Evolutionary conservation across 2,888 invertebrate species (phyloP).

Genomic region (Unio delphinus): DNA sequence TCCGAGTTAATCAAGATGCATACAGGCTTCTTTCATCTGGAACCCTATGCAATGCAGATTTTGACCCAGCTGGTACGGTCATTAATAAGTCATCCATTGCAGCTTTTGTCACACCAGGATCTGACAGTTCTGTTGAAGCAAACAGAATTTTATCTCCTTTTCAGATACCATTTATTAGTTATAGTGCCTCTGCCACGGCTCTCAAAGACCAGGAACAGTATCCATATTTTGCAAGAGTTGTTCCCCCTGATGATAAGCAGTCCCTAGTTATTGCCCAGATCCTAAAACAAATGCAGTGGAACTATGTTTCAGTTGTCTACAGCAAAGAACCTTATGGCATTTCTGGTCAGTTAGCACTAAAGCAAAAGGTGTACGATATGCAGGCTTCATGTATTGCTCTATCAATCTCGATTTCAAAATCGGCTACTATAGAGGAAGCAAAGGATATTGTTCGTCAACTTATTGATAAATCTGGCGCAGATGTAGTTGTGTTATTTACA

Average conservation of each 20-base stretch:
- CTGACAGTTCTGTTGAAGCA: slow-evolving; percentile 54
- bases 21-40: slow-evolving; percentile 63
- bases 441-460: slow-evolving; percentile 32
- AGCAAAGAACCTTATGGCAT: slow-evolving; percentile 34
- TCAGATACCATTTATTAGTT: slow-evolving; percentile 73
- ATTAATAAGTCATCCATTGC: slow-evolving; percentile 50
- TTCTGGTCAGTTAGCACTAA: slow-evolving; percentile 20
- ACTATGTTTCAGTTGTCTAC: slow-evolving; percentile 68
- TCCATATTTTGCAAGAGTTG: slow-evolving; percentile 58
- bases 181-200: slow-evolving; percentile 41
- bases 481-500: slow-evolving; percentile 65
- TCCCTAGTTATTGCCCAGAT: slow-evolving; percentile 63
- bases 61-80: slow-evolving; percentile 28
- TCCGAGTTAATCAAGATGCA: slow-evolving; percentile 60
- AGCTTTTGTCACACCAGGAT: slow-evolving; percentile 62
- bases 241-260: slow-evolving; percentile 51
- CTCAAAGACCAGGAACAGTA: slow-evolving; percentile 46
- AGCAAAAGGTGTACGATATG: slow-evolving; percentile 19
- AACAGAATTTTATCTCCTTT: slow-evolving; percentile 74
- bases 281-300: slow-evolving; percentile 67
- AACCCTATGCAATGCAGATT: slow-evolving; percentile 60
- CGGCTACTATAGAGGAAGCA: slow-evolving; percentile 29
- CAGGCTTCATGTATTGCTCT: slow-evolving; percentile 38
- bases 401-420: slow-evolving; percentile 24
- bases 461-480: slow-evolving; percentile 33